A percentile compares a stretch with the other conserved stretches of the same genome.
phyloP scores from a whole-genome alignment of 1,140 invertebrate species.

The Panagrolaimus sp. region DNA sequence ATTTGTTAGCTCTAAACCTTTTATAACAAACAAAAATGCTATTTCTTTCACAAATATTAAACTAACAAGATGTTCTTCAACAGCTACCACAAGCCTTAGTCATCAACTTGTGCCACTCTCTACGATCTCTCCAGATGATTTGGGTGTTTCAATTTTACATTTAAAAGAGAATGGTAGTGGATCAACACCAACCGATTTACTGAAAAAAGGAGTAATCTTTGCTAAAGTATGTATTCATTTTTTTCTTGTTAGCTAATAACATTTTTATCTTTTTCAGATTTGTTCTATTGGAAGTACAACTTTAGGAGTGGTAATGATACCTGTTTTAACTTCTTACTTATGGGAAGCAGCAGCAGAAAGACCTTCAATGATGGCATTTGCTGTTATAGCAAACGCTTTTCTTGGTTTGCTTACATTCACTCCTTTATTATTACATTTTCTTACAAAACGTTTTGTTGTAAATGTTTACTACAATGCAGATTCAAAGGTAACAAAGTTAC shows the following conservation, averaged over 20 bases:
- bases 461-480: conserved; percentile 44
- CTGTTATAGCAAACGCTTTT: conserved; percentile 41
- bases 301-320: conserved; percentile 44
- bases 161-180: conserved; percentile 31
- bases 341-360: conserved; percentile 29
- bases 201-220: conserved; percentile 28
- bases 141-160: conserved; percentile 42
- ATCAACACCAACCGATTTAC: conserved; percentile 30
- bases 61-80: neutral
- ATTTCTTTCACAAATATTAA: too few relatives aligned
- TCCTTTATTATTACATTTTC: conserved; percentile 42
- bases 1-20: too few relatives aligned
- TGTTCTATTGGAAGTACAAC: conserved; percentile 42
- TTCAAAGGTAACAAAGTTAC: conserved; percentile 20
- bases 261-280: conserved; percentile 28
- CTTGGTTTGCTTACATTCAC: conserved; percentile 41
- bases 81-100: neutral
- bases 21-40: too few relatives aligned
- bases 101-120: conserved; percentile 35
- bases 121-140: conserved; percentile 33
- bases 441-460: conserved; percentile 44
- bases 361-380: conserved; percentile 33
- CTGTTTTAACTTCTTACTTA: conserved; percentile 30
- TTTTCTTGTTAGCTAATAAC: neutral
- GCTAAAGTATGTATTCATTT: conserved; percentile 33